Evolutionary conservation across 1,140 invertebrate genomes (phyloP).

Genomic region (Hermatobates lingyangjiaoensis): DNA sequence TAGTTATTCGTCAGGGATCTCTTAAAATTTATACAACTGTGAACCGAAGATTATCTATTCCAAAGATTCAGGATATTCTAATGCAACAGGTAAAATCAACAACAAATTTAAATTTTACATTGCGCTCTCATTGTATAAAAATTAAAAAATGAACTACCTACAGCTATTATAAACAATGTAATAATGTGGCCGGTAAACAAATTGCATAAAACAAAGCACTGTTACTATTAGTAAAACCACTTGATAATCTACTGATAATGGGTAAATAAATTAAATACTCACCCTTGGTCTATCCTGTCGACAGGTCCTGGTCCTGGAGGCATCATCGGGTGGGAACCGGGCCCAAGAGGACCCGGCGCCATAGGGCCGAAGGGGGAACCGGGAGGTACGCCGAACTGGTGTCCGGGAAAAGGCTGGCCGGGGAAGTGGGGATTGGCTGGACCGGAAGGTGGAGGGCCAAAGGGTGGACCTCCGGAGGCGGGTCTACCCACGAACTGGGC

Average conservation of each 20-base stretch:
- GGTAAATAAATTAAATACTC: conserved; percentile 23
- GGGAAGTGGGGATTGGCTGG: conserved; percentile 42
- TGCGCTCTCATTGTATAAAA: no score
- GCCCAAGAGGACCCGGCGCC: conserved; percentile 33
- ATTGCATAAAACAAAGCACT: neutral
- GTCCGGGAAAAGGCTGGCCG: conserved; percentile 37
- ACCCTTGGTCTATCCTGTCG: conserved; percentile 51
- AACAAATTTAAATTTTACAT: no score
- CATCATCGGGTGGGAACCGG: conserved; percentile 25
- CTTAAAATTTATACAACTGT: no score
- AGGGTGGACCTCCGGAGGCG: conserved; percentile 45
- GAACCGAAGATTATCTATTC: no score
- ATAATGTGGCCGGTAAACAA: neutral
- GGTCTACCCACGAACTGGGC: conserved; percentile 41
- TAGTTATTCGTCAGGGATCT: no score
- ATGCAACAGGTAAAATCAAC: no score
- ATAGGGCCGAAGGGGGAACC: conserved; percentile 40
- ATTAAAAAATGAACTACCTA: no score
- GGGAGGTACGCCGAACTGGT: conserved; percentile 46
- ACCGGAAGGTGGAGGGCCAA: conserved; percentile 25
- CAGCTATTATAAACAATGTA: no score
- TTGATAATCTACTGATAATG: neutral
- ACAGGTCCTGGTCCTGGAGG: conserved; percentile 41
- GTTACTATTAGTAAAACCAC: neutral
- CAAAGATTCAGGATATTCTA: no score